These are phyloP conservation scores for Drosophila nr. perissopoda DNA, from an alignment of 2,888 invertebrate species.

Conservation along the genomic window DNA sequence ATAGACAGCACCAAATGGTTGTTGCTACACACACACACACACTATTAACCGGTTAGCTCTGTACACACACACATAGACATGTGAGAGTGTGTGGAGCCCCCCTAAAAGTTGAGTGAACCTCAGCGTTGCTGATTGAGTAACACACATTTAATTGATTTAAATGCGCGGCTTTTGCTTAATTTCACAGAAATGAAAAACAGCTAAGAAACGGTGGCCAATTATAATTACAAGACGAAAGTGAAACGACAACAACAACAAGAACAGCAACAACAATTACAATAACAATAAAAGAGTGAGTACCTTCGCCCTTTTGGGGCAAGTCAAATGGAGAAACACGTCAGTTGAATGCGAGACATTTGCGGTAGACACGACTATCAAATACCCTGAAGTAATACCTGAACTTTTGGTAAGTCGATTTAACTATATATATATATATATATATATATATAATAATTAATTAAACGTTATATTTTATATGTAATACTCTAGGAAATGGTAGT, in stretches of 20 bases:
- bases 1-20: conserved; percentile 15
- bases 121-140: conserved; percentile 64
- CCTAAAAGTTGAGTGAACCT: conserved; percentile 71
- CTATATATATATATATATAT: neutral
- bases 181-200: conserved; percentile 55
- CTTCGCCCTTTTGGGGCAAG: conserved; percentile 35
- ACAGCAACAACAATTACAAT: conserved; percentile 9
- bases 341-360: conserved; percentile 2
- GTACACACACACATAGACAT: neutral
- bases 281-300: neutral
- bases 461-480: neutral
- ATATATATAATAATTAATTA: neutral
- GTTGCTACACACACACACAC: neutral
- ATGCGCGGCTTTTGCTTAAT: conserved; percentile 64
- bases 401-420: neutral
- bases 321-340: neutral
- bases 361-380: neutral
- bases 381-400: neutral
- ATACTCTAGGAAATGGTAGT: neutral
- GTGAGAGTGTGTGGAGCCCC: conserved; percentile 17
- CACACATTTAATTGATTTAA: conserved; percentile 77
- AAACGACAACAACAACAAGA: conserved; percentile 35
- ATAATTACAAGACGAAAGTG: conserved; percentile 54
- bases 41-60: conserved; percentile 59
- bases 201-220: conserved; percentile 43